Conservation (phyloP, 2,113 vertebrate species). For the Callithrix jacchus region DNA sequence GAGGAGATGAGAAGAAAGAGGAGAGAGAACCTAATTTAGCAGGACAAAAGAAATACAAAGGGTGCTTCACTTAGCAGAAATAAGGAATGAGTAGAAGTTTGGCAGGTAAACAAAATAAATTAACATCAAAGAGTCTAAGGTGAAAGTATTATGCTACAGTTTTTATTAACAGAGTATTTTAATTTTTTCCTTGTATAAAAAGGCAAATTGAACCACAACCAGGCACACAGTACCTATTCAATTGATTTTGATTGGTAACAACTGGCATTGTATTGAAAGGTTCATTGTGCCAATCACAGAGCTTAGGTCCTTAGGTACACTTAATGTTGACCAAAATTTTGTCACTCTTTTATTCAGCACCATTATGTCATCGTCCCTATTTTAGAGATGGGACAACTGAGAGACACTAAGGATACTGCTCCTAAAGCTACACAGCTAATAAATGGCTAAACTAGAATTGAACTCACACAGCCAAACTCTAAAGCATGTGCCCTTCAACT, state of each 20-base stretch:
- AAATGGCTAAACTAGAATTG: too few species aligned
- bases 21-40: background rate
- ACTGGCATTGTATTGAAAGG: background rate
- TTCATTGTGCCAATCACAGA: background rate
- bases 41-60: background rate
- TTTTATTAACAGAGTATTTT: background rate
- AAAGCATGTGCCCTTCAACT: background rate
- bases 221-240: background rate
- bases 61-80: background rate
- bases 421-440: background rate
- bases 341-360: background rate
- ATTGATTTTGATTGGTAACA: conserved; percentile 13
- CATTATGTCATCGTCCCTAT: background rate
- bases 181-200: background rate
- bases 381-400: background rate
- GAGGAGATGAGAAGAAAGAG: background rate
- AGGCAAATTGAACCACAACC: background rate
- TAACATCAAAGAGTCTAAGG: background rate
- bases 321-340: background rate
- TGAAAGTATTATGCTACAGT: background rate
- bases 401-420: background rate
- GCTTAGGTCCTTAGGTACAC: background rate
- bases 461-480: background rate
- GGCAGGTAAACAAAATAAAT: background rate
- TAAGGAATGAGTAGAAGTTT: background rate